These are phyloP conservation scores for Drosophila simulans DNA, from an alignment of 1,140 invertebrate species.

Conservation along the genomic window DNA sequence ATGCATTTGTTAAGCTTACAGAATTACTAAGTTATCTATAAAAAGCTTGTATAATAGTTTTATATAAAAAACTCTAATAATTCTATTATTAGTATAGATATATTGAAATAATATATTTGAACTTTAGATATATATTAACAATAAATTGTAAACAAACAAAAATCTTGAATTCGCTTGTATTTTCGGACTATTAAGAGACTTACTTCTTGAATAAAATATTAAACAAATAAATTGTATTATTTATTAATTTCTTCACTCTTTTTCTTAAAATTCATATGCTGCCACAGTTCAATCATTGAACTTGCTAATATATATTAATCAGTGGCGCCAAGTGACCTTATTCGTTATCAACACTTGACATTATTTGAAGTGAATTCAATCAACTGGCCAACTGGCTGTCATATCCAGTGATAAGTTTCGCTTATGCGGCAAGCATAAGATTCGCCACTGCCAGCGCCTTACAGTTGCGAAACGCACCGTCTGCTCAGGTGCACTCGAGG, in stretches of 20 bases:
- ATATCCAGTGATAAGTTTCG: background rate
- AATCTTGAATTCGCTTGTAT: too few species aligned
- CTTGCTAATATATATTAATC: background rate
- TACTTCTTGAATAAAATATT: too few species aligned
- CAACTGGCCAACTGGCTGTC: background rate
- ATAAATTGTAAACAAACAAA: too few species aligned
- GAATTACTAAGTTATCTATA: too few species aligned
- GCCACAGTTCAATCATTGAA: background rate
- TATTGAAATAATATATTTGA: too few species aligned
- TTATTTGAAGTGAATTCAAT: slow-evolving; percentile 8
- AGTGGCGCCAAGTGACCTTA: background rate
- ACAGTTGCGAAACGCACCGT: slow-evolving; percentile 27
- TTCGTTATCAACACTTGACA: slow-evolving; percentile 9
- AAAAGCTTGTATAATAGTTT: too few species aligned
- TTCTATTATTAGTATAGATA: too few species aligned
- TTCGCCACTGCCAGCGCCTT: background rate
- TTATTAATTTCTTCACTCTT: background rate
- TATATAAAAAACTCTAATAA: too few species aligned
- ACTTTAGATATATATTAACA: too few species aligned
- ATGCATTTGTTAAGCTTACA: too few species aligned
- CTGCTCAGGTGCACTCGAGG: slow-evolving; percentile 29
- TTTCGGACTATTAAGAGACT: too few species aligned
- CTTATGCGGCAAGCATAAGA: background rate
- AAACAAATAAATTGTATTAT: too few species aligned
- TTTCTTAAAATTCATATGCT: background rate